Base-by-base conservation (phyloP, 2,797 vertebrate species). In the Cuniculus paca region DNA sequence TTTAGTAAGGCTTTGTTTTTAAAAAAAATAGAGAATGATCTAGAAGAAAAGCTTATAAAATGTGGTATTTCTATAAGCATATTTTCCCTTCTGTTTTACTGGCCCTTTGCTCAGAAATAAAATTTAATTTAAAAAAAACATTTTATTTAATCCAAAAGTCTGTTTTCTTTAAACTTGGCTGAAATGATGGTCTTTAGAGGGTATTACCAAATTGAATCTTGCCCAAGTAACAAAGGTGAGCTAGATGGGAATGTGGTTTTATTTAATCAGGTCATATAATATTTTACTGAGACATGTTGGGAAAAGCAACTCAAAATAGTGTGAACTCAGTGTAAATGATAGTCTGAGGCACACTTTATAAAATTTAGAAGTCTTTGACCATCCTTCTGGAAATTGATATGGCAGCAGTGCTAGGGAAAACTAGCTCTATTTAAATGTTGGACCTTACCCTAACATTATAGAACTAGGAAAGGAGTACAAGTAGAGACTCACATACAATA, bases 171-270 rank as follows among this genome's bases (percentile, higher is more conserved):
- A 90, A 94, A 85, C 79, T 90, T 82, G 80, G 54, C 86, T 93
- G 54, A 87, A 94, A 96, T 82, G 92, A 95, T 96, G 92, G 85
- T 90, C 93, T 96, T 95, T 63, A 89, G 94, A 98, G 98, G 98
- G 98, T 98, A 98, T 98, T 98, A 95, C 97, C 97, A 83, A 48
- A 42, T 82, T 91, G 58, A 0, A 45, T 45, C 54, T 97, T 94
- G 98, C 98, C 97, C 98, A 98, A 97, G 96, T 84, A 96, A 97
- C 83, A 92, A 97, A 99, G 98, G 98, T 98, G 98, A 98, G 98
- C 31, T 97, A 70, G 95, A 94, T 97, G 98, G 96, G 98, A 98
- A 98, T 96, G 97, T 97, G 97, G 92, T 96, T 95, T 97, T 98
- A 98, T 98, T 98, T 98, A 98, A 98, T 98, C 97, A 97, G 97